Evolutionary conservation across 2,113 vertebrate species (phyloP), one percentile per base, ranked within the genome.

Genomic region (Anoplopoma fimbria): DNA sequence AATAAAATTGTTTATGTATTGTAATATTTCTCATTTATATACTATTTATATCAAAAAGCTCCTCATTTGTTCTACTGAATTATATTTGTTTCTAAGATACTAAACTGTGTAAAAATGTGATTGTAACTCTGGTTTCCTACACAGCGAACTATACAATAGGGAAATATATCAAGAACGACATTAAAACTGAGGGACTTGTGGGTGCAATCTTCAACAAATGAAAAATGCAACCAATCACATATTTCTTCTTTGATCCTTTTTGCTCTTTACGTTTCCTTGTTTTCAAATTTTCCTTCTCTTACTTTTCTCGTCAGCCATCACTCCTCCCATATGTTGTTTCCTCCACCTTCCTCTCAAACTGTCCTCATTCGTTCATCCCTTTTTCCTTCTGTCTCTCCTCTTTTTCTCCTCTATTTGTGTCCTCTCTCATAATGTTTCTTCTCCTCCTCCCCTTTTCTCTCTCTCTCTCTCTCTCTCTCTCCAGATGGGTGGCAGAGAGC

Each of bases 401-500:
- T 25, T 68, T 77, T 25, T 17, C 4, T 38, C 34, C 34, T 25
- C 14, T 63, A 27, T 62, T 23, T 19, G 6, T n/a, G 10, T 53
- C 31, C 33, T 34, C 31, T 62, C 60, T 21, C 31, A 6, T 42
- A 29, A 62, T 65, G 23, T 64, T 34, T 34, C 57, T 36, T 51
- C 55, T 13, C 25, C 63, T 71, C 51, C 42, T 72, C 60, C 31
- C n/a, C 61, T n/a, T 6, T 6, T 27, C 67, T 75, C 60, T 62
- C 68, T 55, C 42, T 51, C 64, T 71, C 51, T 62, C 49, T 29
- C 75, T 83, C 34, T 84, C 70, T 95, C 89, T 93, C 95, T 96
- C 96, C 96, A 97, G 97, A 98, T 98, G 96, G 97, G 95, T 95
- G 96, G 95, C 95, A 96, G 94, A 96, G 96, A 95, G 96, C 90